Evolutionary conservation across 2,797 vertebrate species (phyloP), one percentile per base, ranked within the genome.

Genomic region (Centroberyx gerrardi): DNA sequence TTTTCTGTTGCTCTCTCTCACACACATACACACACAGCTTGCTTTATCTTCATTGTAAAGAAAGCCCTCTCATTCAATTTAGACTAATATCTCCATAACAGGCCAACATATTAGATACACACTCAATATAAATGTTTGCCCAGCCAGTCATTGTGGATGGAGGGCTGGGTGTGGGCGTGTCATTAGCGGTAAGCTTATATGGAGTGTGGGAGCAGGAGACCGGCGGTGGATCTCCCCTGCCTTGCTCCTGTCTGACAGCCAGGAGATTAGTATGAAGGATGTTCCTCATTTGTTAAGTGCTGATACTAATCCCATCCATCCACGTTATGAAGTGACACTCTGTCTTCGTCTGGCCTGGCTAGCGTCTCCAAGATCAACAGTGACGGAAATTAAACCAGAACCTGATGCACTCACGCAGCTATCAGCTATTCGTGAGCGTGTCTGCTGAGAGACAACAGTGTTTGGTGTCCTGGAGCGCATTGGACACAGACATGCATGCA

Each of bases 201-300:
- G 53, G 64, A 79, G 59, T 59, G 61, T 82, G 82, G 76, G 78
- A 68, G 59, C 54, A 49, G 42, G 72, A 82, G 84, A 58, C 36
- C 18, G 28, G 13, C 12, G 40, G n/a, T 29, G 59, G 44, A 29
- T 29, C 77, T 76, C 77, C 66, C 72, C 64, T 64, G 84, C 40
- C 85, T 82, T 44, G 10, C 73, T 84, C 78, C 68, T 67, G 80
- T 84, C 74, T 88, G 90, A 91, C 88, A 88, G 85, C 66, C 12
- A 2, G 62, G 68, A 88, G 88, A 92, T 91, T 90, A 92, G 89
- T 74, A 86, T 92, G 86, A 92, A 89, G 86, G 86, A 90, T 93
- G 87, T 87, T 90, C 85, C 85, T 93, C 89, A 90, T 93, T 90
- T 89, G 88, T 90, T 91, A 91, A 92, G 86, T 87, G 87, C 90